Percentiles rank a stretch among this genome's conserved stretches.
Evolutionary conservation across 2,888 invertebrate species (phyloP).

Genomic region (Oligia latruncula): DNA sequence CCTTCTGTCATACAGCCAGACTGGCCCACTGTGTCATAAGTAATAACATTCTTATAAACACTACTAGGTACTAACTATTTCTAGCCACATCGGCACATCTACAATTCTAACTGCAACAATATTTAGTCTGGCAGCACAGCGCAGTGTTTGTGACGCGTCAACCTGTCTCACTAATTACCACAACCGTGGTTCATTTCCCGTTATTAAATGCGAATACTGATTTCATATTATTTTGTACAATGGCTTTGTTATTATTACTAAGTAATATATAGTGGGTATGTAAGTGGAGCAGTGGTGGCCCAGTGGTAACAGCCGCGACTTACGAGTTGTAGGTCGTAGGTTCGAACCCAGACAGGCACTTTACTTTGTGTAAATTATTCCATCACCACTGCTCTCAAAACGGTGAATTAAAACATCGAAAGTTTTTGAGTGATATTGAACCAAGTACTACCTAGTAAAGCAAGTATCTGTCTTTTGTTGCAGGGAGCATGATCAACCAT

Average conservation of each 20-base stretch:
- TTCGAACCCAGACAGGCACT: too few relatives aligned
- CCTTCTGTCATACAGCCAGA: too few relatives aligned
- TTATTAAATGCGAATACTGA: slow-evolving; percentile 32
- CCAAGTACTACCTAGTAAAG: neutral
- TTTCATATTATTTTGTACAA: slow-evolving; percentile 1
- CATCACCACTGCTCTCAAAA: too few relatives aligned
- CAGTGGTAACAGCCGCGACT: too few relatives aligned
- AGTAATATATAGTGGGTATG: too few relatives aligned
- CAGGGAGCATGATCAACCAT: neutral
- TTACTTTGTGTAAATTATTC: too few relatives aligned
- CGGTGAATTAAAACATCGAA: neutral
- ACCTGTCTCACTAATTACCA: slow-evolving; percentile 49
- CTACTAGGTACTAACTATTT: too few relatives aligned
- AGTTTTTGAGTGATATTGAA: neutral
- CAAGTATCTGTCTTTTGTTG: neutral
- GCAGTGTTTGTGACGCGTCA: slow-evolving; percentile 31
- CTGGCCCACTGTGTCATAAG: too few relatives aligned
- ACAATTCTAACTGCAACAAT: slow-evolving; percentile 18
- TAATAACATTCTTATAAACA: too few relatives aligned
- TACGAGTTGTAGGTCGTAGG: too few relatives aligned
- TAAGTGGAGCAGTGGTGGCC: too few relatives aligned
- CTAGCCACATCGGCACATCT: neutral
- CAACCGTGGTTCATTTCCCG: slow-evolving; percentile 43
- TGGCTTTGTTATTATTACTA: too few relatives aligned
- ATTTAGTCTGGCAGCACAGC: slow-evolving; percentile 13